These are phyloP conservation scores for Pecten maximus DNA, from an alignment of 2,888 invertebrate species.

Conservation along the genomic window DNA sequence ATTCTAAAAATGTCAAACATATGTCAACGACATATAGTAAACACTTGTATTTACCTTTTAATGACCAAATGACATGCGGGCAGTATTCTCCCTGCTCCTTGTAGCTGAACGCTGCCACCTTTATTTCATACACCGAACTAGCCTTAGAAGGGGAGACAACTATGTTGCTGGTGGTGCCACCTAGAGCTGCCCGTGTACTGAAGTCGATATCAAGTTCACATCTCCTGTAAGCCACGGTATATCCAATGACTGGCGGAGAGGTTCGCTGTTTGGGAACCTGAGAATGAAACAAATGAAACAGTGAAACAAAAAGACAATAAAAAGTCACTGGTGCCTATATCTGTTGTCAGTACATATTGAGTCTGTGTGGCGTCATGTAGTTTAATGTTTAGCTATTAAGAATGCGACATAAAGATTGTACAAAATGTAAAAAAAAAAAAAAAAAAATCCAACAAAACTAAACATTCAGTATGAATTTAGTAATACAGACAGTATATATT, in stretches of 20 bases:
- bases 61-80: slow-evolving; percentile 41
- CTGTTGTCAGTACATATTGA: too few relatives aligned
- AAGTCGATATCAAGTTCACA: slow-evolving; percentile 51
- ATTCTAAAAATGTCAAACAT: too few relatives aligned
- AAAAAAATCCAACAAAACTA: too few relatives aligned
- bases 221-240: slow-evolving; percentile 50
- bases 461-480: too few relatives aligned
- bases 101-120: slow-evolving; percentile 47
- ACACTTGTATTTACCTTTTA: background rate
- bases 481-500: too few relatives aligned
- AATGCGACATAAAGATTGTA: too few relatives aligned
- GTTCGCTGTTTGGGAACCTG: slow-evolving; percentile 41
- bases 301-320: too few relatives aligned
- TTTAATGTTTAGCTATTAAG: too few relatives aligned
- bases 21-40: too few relatives aligned
- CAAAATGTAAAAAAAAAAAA: too few relatives aligned
- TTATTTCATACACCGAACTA: slow-evolving; percentile 50
- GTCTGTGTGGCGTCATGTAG: too few relatives aligned
- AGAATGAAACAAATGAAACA: background rate
- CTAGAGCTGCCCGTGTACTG: slow-evolving; percentile 47
- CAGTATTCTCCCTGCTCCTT: slow-evolving; percentile 53
- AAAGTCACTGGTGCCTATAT: too few relatives aligned
- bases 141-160: slow-evolving; percentile 50
- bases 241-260: slow-evolving; percentile 43
- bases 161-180: slow-evolving; percentile 44